A percentile compares a stretch with the other conserved stretches of the same genome.
Evolutionary conservation across 2,113 vertebrate species (phyloP).

Genomic region (Lamprologus ornatipinnis): DNA sequence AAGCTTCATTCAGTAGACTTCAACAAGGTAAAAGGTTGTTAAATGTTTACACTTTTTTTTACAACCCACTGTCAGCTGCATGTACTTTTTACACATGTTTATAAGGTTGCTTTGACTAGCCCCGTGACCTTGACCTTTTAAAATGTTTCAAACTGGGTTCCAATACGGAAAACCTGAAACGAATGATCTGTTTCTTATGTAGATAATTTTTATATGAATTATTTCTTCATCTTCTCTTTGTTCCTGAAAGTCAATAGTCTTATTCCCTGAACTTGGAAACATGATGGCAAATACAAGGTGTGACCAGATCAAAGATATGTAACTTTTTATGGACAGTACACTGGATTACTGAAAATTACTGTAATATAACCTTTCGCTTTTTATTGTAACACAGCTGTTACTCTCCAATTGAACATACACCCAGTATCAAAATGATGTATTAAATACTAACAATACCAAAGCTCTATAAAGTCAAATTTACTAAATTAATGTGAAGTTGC

Average conservation of each 20-base stretch:
- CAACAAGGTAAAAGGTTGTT: constrained; percentile 45
- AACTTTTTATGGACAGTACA: neutral
- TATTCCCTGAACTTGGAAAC: neutral
- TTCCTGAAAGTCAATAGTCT: neutral
- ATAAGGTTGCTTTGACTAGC: neutral
- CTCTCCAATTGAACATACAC: neutral
- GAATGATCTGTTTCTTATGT: neutral
- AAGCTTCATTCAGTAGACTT: constrained; percentile 53
- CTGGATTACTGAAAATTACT: neutral
- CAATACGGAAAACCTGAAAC: neutral
- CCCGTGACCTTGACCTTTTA: constrained; percentile 35
- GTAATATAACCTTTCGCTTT: neutral
- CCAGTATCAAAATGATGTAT: neutral
- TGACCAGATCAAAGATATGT: neutral
- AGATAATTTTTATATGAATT: neutral
- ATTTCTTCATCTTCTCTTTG: neutral
- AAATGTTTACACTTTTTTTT: constrained; percentile 50
- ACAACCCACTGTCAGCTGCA: constrained; percentile 27
- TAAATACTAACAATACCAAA: neutral
- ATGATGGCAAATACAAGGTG: neutral
- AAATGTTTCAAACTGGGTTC: neutral
- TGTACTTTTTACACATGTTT: neutral
- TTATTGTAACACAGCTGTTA: neutral
- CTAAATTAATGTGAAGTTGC: neutral
- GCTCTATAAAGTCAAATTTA: neutral